Evolutionary conservation across 2,797 vertebrate genomes (phyloP).

Genomic region (Myiotriccus ornatus): DNA sequence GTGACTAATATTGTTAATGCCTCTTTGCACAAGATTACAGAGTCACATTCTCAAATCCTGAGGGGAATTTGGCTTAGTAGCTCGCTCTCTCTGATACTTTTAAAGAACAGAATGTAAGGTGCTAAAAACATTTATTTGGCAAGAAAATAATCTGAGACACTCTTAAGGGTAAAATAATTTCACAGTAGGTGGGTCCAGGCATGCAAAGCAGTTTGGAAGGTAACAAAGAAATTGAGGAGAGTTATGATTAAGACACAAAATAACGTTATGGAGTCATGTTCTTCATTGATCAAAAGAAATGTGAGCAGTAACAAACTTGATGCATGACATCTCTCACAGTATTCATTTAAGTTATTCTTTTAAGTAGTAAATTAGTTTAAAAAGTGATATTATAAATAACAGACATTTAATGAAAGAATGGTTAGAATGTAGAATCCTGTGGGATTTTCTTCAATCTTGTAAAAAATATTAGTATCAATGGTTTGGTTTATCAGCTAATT

Average conservation of each 20-base stretch:
- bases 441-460: fast-evolving
- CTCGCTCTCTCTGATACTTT: slow-evolving; percentile 42
- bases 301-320: not conserved
- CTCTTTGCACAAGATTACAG: slow-evolving; percentile 63
- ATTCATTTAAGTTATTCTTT: not conserved
- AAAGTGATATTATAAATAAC: not conserved
- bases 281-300: not conserved
- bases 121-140: slow-evolving; percentile 39
- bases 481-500: not conserved
- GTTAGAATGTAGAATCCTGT: not conserved
- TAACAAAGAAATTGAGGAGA: not conserved
- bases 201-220: not conserved
- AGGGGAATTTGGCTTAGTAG: slow-evolving; percentile 60
- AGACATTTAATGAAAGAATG: not conserved
- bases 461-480: not conserved
- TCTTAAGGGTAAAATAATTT: slow-evolving; percentile 25
- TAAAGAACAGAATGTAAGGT: slow-evolving; percentile 47
- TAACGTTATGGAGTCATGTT: not conserved
- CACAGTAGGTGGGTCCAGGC: not conserved
- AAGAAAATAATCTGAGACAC: slow-evolving; percentile 19
- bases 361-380: not conserved
- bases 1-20: slow-evolving; percentile 57
- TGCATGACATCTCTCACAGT: not conserved
- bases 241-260: not conserved
- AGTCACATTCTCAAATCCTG: slow-evolving; percentile 67